Conservation (phyloP, 2,797 vertebrate species). For the Miichthys miiuy region DNA sequence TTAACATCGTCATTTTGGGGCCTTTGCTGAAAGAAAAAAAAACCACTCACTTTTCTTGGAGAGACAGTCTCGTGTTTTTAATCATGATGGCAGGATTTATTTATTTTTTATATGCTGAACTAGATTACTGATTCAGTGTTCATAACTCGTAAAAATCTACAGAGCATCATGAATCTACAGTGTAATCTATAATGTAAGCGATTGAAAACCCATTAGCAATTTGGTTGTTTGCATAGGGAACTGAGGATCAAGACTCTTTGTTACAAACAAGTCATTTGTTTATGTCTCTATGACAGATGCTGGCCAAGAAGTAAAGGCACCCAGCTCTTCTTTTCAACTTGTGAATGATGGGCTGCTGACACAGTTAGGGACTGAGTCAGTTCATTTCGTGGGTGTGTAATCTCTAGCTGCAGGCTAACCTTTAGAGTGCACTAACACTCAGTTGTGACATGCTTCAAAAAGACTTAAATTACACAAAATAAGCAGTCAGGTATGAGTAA, state of each 20-base stretch:
- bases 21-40: not conserved
- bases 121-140: not conserved
- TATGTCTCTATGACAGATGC: constrained; percentile 3
- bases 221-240: not conserved
- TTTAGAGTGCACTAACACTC: constrained; percentile 32
- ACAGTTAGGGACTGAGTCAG: constrained; percentile 44
- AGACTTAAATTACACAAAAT: constrained; percentile 36
- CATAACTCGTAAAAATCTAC: not conserved
- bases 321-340: constrained; percentile 21
- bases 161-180: not conserved
- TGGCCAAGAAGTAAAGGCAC: constrained; percentile 1
- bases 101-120: not conserved
- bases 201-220: not conserved
- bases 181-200: not conserved
- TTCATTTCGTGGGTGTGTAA: constrained; percentile 35
- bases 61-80: not conserved
- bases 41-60: not conserved
- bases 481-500: constrained; percentile 17
- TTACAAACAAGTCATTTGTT: constrained; percentile 29
- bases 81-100: not conserved
- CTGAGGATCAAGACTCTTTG: constrained; percentile 1
- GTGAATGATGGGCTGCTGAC: constrained; percentile 46
- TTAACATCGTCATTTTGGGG: not conserved
- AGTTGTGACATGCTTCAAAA: constrained; percentile 27
- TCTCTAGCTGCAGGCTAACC: constrained; percentile 38